These are phyloP conservation scores for Pedetes capensis DNA, from an alignment of 2,113 vertebrate species.

Conservation along the genomic window DNA sequence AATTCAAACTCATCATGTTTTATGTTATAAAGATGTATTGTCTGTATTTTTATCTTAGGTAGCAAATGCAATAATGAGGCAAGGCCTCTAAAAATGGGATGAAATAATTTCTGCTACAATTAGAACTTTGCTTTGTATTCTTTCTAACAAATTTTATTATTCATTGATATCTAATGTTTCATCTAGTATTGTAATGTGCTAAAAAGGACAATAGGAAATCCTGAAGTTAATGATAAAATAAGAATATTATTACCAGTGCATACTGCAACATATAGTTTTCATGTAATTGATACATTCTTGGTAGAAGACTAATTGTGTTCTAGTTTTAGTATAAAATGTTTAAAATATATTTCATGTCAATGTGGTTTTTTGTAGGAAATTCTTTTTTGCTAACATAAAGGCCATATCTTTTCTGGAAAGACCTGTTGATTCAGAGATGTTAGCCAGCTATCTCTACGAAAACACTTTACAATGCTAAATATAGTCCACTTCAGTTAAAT, in stretches of 20 bases:
- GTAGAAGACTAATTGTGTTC: neutral
- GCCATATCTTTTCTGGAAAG: constrained; percentile 74
- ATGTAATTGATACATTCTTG: constrained; percentile 32
- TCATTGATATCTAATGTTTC: constrained; percentile 26
- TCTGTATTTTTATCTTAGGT: constrained; percentile 19
- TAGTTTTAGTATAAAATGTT: constrained; percentile 49
- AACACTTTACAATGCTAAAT: constrained; percentile 83
- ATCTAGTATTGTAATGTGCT: constrained; percentile 8
- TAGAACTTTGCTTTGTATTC: constrained; percentile 79
- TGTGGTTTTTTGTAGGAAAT: constrained; percentile 29
- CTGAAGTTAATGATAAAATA: constrained; percentile 40
- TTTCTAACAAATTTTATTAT: neutral
- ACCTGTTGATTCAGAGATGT: constrained; percentile 82
- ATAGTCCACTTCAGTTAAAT: constrained; percentile 82
- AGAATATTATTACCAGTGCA: neutral
- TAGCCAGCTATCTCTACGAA: constrained; percentile 82
- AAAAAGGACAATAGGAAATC: constrained; percentile 29
- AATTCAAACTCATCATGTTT: constrained; percentile 47
- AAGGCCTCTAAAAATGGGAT: constrained; percentile 65
- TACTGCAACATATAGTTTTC: neutral
- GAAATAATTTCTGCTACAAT: constrained; percentile 81
- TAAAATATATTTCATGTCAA: constrained; percentile 53
- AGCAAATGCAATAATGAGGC: neutral
- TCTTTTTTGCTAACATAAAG: constrained; percentile 48
- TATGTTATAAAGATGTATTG: neutral